phyloP scores from a whole-genome alignment of 2,113 vertebrate species.

The Crypturellus undulatus region DNA sequence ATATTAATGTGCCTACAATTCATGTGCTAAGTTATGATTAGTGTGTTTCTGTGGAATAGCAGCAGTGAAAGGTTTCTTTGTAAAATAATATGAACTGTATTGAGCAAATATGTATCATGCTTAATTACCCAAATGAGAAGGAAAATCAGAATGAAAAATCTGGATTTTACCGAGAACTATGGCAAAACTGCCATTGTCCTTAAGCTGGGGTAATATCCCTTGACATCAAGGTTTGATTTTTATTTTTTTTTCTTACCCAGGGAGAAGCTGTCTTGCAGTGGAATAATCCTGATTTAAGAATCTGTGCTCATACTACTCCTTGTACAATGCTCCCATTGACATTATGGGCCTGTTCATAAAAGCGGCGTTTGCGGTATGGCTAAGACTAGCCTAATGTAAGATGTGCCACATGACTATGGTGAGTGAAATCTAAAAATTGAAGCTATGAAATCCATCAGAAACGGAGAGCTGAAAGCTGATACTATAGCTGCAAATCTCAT shows the following conservation, averaged over 20 bases:
- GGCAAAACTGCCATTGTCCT: background rate
- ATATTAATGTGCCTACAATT: background rate
- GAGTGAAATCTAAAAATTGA: background rate
- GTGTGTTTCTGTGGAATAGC: background rate
- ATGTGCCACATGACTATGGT: background rate
- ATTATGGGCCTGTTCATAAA: background rate
- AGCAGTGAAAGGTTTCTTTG: background rate
- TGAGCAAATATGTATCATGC: background rate
- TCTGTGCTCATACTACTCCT: background rate
- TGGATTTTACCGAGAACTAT: background rate
- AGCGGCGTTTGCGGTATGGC: background rate
- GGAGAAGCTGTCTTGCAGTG: background rate
- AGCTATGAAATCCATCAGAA: background rate
- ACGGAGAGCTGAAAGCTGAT: background rate
- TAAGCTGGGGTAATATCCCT: background rate
- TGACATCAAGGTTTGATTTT: background rate
- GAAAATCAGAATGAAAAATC: background rate
- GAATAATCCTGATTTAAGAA: background rate
- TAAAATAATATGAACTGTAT: background rate
- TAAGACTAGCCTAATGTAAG: background rate
- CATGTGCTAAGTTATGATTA: background rate
- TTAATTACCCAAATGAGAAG: background rate
- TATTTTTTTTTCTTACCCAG: background rate
- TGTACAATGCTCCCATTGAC: background rate
- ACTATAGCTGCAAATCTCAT: background rate